These are phyloP conservation scores for Diplogasteroides magnus DNA, from an alignment of 1,140 invertebrate genomes.

Conservation along the genomic window DNA sequence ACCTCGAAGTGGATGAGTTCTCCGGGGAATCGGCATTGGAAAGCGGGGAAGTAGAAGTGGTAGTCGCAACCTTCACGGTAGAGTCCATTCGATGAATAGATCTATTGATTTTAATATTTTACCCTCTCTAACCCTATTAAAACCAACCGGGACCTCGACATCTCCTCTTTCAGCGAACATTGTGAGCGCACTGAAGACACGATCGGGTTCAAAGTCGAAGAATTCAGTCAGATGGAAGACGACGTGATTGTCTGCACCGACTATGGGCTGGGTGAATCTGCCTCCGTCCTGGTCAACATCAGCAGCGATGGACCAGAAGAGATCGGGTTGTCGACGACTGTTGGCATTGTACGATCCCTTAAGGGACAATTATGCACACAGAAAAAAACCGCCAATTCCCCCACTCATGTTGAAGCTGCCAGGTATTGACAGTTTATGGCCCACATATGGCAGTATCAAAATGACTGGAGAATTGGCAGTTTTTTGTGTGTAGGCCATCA, in stretches of 20 bases:
- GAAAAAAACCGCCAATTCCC: neutral
- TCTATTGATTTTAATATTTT: too few species aligned
- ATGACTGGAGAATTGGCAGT: too few species aligned
- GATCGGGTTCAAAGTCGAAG: too few species aligned
- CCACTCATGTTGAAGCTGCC: neutral
- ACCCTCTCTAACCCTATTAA: too few species aligned
- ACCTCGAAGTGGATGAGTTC: constrained; percentile 35
- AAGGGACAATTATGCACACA: neutral
- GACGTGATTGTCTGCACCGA: constrained; percentile 11
- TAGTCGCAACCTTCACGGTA: constrained; percentile 34
- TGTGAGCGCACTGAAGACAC: too few species aligned
- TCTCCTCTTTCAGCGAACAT: too few species aligned
- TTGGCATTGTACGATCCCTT: neutral
- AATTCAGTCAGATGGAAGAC: constrained; percentile 35
- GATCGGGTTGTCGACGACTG: constrained; percentile 13
- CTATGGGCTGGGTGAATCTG: constrained; percentile 23
- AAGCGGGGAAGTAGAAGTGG: constrained; percentile 37
- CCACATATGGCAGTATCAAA: too few species aligned
- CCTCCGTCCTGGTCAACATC: constrained; percentile 17
- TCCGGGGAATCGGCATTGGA: constrained; percentile 27
- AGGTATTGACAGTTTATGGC: too few species aligned
- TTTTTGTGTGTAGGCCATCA: too few species aligned
- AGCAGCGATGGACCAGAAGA: constrained; percentile 30
- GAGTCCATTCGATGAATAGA: constrained; percentile 36
- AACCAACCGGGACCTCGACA: too few species aligned